Percentiles rank a stretch among this genome's conserved stretches.
phyloP scores from a whole-genome alignment of 2,113 vertebrate genomes.

The Coptodon bakossiorum region DNA sequence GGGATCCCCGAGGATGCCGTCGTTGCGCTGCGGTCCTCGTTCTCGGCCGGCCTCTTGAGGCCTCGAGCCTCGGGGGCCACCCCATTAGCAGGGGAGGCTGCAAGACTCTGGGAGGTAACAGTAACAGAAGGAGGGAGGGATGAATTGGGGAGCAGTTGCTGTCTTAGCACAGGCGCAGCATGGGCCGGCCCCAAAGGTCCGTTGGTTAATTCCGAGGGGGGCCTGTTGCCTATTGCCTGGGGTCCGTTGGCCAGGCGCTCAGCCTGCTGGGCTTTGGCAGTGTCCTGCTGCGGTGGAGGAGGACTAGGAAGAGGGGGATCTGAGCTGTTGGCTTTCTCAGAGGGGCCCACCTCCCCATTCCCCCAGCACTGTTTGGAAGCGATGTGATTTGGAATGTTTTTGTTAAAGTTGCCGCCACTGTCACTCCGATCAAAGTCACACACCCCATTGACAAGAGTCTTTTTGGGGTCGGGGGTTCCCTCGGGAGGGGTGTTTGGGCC shows the following conservation, averaged over 20 bases:
- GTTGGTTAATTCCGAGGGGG: slow-evolving; percentile 83
- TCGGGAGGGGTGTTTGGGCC: slow-evolving; percentile 64
- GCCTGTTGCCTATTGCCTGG: slow-evolving; percentile 76
- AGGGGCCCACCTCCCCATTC: slow-evolving; percentile 91
- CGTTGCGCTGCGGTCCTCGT: slow-evolving; percentile 76
- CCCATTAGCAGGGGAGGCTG: slow-evolving; percentile 84
- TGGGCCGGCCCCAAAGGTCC: slow-evolving; percentile 88
- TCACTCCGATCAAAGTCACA: slow-evolving; percentile 92
- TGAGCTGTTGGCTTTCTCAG: slow-evolving; percentile 73
- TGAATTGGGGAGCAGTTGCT: slow-evolving; percentile 84
- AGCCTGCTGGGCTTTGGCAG: slow-evolving; percentile 95
- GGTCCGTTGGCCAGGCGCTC: slow-evolving; percentile 95
- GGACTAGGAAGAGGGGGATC: slow-evolving; percentile 73
- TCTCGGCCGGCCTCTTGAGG: slow-evolving; percentile 90
- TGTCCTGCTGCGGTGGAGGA: slow-evolving; percentile 86
- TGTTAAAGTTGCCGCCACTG: slow-evolving; percentile 83
- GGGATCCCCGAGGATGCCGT: slow-evolving; percentile 83
- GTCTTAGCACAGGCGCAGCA: slow-evolving; percentile 77
- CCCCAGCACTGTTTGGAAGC: slow-evolving; percentile 97
- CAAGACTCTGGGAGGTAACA: slow-evolving; percentile 74
- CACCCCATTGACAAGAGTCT: slow-evolving; percentile 92
- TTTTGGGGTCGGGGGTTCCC: slow-evolving; percentile 85
- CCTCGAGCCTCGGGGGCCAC: slow-evolving; percentile 81
- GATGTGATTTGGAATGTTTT: slow-evolving; percentile 99
- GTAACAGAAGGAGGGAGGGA: slow-evolving; percentile 79